Evolutionary conservation across 2,888 invertebrate species (phyloP).

Genomic region (Metalampra italica): DNA sequence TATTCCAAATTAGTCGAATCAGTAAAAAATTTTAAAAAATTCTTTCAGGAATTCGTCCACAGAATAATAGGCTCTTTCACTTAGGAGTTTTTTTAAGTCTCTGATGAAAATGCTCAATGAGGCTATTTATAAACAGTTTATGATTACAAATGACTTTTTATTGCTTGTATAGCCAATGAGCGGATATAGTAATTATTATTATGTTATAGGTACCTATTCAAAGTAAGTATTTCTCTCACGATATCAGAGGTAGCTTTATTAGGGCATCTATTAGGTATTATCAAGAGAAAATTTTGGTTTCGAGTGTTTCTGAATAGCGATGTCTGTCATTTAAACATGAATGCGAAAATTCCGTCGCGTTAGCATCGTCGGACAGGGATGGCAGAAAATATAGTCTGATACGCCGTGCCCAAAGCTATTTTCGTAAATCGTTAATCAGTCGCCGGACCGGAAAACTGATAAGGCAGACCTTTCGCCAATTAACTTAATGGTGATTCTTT

Average conservation of each 20-base stretch:
- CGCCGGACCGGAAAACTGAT: slow-evolving; percentile 67
- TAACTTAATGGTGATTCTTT: slow-evolving; percentile 71
- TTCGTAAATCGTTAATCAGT: slow-evolving; percentile 71
- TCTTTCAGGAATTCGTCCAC: too few relatives aligned
- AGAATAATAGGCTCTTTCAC: too few relatives aligned
- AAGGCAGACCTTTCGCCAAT: slow-evolving; percentile 66
- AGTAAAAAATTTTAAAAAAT: too few relatives aligned
- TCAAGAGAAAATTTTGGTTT: neutral
- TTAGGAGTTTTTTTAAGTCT: too few relatives aligned
- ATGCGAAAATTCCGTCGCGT: slow-evolving; percentile 14
- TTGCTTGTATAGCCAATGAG: too few relatives aligned
- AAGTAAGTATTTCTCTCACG: too few relatives aligned
- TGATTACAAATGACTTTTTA: too few relatives aligned
- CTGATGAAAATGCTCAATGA: too few relatives aligned
- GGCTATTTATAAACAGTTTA: too few relatives aligned
- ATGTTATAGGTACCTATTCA: too few relatives aligned
- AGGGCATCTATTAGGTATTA: neutral
- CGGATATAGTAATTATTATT: too few relatives aligned
- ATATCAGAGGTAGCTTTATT: neutral
- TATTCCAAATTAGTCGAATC: too few relatives aligned
- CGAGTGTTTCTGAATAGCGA: slow-evolving; percentile 6
- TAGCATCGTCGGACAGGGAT: slow-evolving; percentile 8
- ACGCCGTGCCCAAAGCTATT: slow-evolving; percentile 52
- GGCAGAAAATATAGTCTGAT: slow-evolving; percentile 42
- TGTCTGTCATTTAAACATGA: slow-evolving; percentile 9